These are phyloP conservation scores for Thereva nobilitata DNA, from an alignment of 2,888 invertebrate species.

Conservation along the genomic window DNA sequence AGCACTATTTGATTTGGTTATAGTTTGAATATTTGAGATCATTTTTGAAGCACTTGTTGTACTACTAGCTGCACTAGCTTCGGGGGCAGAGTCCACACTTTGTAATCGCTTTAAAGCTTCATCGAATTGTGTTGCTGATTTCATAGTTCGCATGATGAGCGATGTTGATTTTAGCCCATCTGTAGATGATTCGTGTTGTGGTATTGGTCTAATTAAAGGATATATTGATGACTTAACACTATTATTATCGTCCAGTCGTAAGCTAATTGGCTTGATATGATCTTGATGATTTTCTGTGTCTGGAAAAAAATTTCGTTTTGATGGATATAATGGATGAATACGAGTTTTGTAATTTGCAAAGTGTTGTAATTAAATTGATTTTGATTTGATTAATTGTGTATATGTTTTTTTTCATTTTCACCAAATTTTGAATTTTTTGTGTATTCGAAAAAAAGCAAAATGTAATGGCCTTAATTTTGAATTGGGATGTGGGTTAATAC, in stretches of 20 bases:
- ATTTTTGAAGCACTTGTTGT: conserved; percentile 38
- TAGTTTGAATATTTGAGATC: conserved; percentile 38
- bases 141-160: conserved; percentile 56
- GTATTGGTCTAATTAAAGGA: background rate
- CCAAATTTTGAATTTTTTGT: no score
- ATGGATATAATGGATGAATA: no score
- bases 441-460: no score
- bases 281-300: background rate
- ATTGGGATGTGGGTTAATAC: no score
- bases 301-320: background rate
- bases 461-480: no score
- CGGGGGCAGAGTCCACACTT: background rate
- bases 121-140: conserved; percentile 57
- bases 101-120: conserved; percentile 54
- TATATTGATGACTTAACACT: no score
- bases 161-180: conserved; percentile 57
- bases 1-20: conserved; percentile 42
- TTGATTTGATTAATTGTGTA: no score
- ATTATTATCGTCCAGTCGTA: no score
- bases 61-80: background rate
- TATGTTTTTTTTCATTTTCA: no score
- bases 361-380: no score
- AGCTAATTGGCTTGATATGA: background rate
- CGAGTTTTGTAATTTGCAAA: no score
- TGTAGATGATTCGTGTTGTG: conserved; percentile 43